A percentile compares a stretch with the other conserved stretches of the same genome.
phyloP scores from a whole-genome alignment of 2,888 invertebrate species.

The Chironomus tentans region DNA sequence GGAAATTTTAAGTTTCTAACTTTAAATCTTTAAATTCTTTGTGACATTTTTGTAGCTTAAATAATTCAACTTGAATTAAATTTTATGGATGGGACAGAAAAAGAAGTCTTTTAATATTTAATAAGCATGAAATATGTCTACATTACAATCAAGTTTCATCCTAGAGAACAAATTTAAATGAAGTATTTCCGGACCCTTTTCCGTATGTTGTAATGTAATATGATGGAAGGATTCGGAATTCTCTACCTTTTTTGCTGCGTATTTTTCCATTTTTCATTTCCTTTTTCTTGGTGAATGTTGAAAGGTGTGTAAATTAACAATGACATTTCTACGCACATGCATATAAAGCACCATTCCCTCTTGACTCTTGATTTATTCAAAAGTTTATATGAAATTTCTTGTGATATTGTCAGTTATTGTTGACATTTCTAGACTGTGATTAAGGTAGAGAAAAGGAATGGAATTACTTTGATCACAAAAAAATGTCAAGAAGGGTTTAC shows the following conservation, averaged over 20 bases:
- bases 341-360: not conserved
- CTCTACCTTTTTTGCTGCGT: not conserved
- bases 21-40: not conserved
- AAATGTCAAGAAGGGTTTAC: too few species aligned
- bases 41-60: too few species aligned
- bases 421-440: too few species aligned
- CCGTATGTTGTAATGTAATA: not conserved
- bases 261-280: not conserved
- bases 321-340: not conserved
- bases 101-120: not conserved
- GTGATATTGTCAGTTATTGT: too few species aligned
- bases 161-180: not conserved
- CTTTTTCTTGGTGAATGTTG: not conserved
- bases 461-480: too few species aligned
- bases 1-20: not conserved
- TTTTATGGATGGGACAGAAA: too few species aligned
- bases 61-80: too few species aligned
- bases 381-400: too few species aligned
- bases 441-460: too few species aligned
- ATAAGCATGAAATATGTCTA: not conserved
- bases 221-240: not conserved
- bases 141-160: not conserved
- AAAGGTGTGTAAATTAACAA: not conserved
- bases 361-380: too few species aligned
- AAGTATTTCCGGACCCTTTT: not conserved